Base-by-base conservation (phyloP, 2,888 invertebrate genomes). In the Spatulosminthurus flaviceps region DNA sequence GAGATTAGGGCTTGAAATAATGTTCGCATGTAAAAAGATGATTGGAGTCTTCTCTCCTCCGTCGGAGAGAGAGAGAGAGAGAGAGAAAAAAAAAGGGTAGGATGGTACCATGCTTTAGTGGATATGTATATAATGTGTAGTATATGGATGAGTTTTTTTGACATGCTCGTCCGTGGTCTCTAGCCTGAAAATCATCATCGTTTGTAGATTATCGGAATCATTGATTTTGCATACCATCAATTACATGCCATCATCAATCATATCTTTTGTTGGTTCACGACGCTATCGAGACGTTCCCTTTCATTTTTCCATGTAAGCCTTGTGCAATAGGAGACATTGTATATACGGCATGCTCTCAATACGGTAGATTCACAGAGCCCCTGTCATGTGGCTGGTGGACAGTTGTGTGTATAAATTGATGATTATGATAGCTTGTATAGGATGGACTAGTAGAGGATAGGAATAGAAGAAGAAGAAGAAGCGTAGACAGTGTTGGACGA, bases 161-260 rank as follows among this genome's bases (percentile, higher is more conserved):
- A 22, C 64, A 4, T 4, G 2, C 24, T 26, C 22, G 5, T 64
- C 64, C 2, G 2, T 24, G 9, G 22, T n/a, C 64, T 64, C 64
- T 64, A 4, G 64, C 24, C 51, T 51, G 51, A 26, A 64, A 64
- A 64, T 64, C 64, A 64, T 64, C 64, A 64, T 64, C 64, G 64
- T 64, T 64, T 26, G 64, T 26, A 64, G 64, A 64, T 64, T 64
- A 64, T 64, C 64, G 64, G 64, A 64, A 64, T 64, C 64, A 64
- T 64, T 64, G 64, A 64, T 64, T 64, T 64, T 64, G 64, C 64
- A 64, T 64, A 24, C 64, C 64, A 64, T 64, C 64, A 64, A 64
- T 64, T 64, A 64, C 64, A 24, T 64, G 64, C 64, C 64, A 64
- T 64, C 64, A 64, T 64, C 64, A 64, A 64, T 64, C 64, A 64